These are phyloP conservation scores for Steatornis caripensis DNA, from an alignment of 2,113 vertebrate genomes.

Conservation along the genomic window DNA sequence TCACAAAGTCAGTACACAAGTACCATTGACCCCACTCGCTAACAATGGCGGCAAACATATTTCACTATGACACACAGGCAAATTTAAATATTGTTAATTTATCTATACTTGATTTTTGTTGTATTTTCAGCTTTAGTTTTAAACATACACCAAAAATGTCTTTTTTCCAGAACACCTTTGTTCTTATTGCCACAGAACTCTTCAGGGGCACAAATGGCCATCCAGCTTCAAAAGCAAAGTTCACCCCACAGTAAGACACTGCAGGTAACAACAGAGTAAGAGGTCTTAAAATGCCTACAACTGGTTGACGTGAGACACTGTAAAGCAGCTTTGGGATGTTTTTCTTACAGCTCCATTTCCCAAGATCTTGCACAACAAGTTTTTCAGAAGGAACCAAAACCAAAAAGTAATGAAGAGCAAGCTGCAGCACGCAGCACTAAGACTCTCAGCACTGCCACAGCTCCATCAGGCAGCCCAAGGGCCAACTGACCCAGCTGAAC, in stretches of 20 bases:
- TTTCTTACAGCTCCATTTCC: not conserved
- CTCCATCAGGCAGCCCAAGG: not conserved
- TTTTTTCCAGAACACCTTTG: not conserved
- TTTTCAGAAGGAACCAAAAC: not conserved
- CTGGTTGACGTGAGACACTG: fast-evolving
- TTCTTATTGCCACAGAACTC: not conserved
- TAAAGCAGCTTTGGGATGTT: not conserved
- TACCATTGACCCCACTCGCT: not conserved
- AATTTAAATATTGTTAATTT: not conserved
- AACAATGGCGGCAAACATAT: not conserved
- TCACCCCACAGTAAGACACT: not conserved
- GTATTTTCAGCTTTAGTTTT: not conserved
- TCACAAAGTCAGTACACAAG: not conserved
- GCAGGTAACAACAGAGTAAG: not conserved
- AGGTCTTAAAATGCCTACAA: not conserved
- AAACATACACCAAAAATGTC: not conserved
- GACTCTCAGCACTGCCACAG: not conserved
- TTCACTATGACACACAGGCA: not conserved
- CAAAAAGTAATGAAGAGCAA: not conserved
- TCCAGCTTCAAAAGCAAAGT: not conserved
- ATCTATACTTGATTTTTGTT: not conserved
- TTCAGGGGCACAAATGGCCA: not conserved
- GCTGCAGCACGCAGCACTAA: not conserved
- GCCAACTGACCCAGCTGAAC: not conserved
- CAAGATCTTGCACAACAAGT: not conserved